Conservation (phyloP, 2,113 vertebrate species). For the Malaclemys terrapin region DNA sequence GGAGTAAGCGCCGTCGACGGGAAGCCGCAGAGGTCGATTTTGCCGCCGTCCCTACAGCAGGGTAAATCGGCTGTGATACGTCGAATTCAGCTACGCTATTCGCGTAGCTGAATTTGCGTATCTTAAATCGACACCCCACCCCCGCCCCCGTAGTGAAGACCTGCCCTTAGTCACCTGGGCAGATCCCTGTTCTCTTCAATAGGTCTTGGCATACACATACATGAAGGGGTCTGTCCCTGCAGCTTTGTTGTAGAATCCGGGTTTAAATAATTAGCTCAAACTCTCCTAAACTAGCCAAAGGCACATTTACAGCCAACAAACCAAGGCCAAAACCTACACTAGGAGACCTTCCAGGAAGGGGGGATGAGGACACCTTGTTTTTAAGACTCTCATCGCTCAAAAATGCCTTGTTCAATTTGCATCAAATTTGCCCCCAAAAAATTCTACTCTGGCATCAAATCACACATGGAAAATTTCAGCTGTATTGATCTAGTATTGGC, state of each 20-base stretch:
- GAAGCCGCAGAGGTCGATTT: too few relatives aligned
- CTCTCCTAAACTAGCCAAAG: neutral
- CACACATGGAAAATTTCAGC: neutral
- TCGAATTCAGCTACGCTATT: too few relatives aligned
- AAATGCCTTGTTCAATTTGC: neutral
- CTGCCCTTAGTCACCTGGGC: neutral
- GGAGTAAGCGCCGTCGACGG: too few relatives aligned
- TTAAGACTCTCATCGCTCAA: neutral
- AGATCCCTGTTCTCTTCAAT: neutral
- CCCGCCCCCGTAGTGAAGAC: too few relatives aligned
- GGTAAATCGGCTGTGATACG: too few relatives aligned
- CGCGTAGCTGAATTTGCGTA: too few relatives aligned
- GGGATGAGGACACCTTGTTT: neutral
- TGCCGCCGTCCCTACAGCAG: too few relatives aligned
- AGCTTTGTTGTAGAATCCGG: neutral
- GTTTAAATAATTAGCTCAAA: neutral
- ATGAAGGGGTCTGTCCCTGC: neutral
- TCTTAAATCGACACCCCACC: too few relatives aligned
- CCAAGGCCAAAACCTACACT: neutral
- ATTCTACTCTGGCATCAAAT: conserved; percentile 24
- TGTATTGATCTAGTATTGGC: neutral
- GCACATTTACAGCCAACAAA: neutral
- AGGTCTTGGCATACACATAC: neutral
- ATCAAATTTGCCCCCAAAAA: neutral
- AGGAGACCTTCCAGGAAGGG: neutral